Evolutionary conservation across 2,888 invertebrate genomes (phyloP).

Genomic region (Cantharis rufa): DNA sequence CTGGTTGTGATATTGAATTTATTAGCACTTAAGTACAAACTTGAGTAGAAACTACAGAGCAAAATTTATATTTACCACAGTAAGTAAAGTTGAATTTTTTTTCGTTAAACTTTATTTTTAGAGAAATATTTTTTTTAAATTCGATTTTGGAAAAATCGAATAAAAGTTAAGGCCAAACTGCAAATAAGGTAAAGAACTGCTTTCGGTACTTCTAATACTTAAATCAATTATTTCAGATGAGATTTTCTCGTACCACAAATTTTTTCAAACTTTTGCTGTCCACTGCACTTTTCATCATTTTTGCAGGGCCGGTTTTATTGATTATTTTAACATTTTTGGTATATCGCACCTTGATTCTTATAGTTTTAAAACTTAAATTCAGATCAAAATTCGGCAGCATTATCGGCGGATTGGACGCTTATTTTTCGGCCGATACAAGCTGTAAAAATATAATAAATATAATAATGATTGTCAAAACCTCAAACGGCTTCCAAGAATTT

Average conservation of each 20-base stretch:
- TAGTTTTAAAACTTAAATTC: slow-evolving; percentile 35
- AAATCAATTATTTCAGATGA: not conserved
- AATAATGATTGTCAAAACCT: slow-evolving; percentile 54
- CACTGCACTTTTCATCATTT: not conserved
- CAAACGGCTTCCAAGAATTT: not conserved
- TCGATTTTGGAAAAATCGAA: too few relatives aligned
- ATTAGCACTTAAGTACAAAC: too few relatives aligned
- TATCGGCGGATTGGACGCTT: slow-evolving; percentile 59
- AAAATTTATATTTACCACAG: too few relatives aligned
- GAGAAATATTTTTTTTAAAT: too few relatives aligned
- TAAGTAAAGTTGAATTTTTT: too few relatives aligned
- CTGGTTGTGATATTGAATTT: too few relatives aligned
- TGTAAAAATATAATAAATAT: slow-evolving; percentile 59
- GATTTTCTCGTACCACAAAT: not conserved
- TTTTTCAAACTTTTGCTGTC: not conserved
- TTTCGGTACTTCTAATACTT: too few relatives aligned
- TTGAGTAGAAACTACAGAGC: too few relatives aligned
- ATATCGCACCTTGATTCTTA: slow-evolving; percentile 31
- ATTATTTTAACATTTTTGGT: not conserved
- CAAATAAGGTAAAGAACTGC: too few relatives aligned
- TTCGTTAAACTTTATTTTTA: too few relatives aligned
- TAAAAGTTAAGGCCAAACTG: too few relatives aligned
- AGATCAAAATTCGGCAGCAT: slow-evolving; percentile 56
- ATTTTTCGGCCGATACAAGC: slow-evolving; percentile 60
- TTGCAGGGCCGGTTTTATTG: not conserved